Conservation (phyloP, 2,797 vertebrate genomes). For the Anguilla pacifica region DNA sequence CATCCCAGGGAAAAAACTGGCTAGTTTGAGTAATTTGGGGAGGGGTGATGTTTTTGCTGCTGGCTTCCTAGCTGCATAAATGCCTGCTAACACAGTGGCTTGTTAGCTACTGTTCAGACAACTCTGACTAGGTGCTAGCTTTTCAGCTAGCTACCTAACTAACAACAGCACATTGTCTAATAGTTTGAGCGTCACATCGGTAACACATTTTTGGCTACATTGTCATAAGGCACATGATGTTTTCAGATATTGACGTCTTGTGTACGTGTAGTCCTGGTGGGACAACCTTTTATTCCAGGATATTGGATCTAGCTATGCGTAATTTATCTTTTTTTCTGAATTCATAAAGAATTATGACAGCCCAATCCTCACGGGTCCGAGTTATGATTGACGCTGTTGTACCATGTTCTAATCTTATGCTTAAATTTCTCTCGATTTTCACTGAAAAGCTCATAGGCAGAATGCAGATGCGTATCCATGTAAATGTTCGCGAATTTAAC, state of each 20-base stretch:
- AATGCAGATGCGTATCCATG: background rate
- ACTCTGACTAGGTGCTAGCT: background rate
- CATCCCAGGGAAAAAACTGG: slow-evolving; percentile 20
- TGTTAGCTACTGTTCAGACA: background rate
- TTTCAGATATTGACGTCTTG: background rate
- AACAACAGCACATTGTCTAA: background rate
- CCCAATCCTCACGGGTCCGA: background rate
- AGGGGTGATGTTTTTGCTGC: background rate
- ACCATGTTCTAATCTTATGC: background rate
- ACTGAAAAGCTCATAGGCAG: background rate
- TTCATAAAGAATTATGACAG: background rate
- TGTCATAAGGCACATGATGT: background rate
- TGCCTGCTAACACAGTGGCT: background rate
- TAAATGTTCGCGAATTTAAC: background rate
- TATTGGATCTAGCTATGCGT: background rate
- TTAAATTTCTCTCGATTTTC: background rate
- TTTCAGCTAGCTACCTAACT: background rate
- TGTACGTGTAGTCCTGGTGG: background rate
- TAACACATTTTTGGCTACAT: background rate
- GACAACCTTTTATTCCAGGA: background rate
- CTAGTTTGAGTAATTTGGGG: background rate
- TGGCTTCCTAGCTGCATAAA: background rate
- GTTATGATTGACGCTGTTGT: background rate
- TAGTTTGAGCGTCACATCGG: background rate
- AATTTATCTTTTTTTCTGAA: background rate